A percentile compares a stretch with the other conserved stretches of the same genome.
phyloP scores from a whole-genome alignment of 2,797 vertebrate genomes.

The Brotula barbata region DNA sequence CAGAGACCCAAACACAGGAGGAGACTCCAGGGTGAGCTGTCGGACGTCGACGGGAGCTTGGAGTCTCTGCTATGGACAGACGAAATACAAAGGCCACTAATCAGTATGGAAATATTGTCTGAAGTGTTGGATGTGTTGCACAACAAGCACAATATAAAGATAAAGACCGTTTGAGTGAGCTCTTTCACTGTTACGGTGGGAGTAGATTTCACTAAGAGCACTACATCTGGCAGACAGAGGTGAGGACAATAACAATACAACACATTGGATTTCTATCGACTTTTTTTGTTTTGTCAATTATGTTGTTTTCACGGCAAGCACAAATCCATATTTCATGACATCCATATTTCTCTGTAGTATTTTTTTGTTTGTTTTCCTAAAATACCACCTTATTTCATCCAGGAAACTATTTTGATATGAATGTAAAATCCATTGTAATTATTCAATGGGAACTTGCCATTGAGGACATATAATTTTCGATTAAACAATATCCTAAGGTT shows the following conservation, averaged over 20 bases:
- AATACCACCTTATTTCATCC: background rate
- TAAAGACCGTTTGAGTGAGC: conserved; percentile 66
- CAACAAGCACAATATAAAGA: conserved; percentile 78
- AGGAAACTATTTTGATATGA: background rate
- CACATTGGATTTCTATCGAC: background rate
- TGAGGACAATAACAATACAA: background rate
- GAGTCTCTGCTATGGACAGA: conserved; percentile 12
- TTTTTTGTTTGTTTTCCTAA: background rate
- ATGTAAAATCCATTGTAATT: conserved; percentile 9
- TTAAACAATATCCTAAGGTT: background rate
- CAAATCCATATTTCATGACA: background rate
- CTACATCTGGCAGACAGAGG: background rate
- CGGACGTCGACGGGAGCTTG: conserved; percentile 3
- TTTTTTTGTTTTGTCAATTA: background rate
- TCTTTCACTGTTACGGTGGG: background rate
- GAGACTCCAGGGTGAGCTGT: conserved; percentile 24
- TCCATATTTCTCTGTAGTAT: background rate
- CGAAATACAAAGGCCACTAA: conserved; percentile 47
- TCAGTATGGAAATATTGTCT: conserved; percentile 76
- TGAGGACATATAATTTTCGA: background rate
- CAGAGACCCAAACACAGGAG: conserved; percentile 72
- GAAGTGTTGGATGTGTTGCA: conserved; percentile 76
- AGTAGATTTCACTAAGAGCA: background rate
- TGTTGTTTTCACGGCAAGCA: conserved; percentile 3
- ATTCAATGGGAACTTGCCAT: conserved; percentile 3